These are phyloP conservation scores for Merops nubicus DNA, from an alignment of 2,113 vertebrate genomes.

Conservation along the genomic window DNA sequence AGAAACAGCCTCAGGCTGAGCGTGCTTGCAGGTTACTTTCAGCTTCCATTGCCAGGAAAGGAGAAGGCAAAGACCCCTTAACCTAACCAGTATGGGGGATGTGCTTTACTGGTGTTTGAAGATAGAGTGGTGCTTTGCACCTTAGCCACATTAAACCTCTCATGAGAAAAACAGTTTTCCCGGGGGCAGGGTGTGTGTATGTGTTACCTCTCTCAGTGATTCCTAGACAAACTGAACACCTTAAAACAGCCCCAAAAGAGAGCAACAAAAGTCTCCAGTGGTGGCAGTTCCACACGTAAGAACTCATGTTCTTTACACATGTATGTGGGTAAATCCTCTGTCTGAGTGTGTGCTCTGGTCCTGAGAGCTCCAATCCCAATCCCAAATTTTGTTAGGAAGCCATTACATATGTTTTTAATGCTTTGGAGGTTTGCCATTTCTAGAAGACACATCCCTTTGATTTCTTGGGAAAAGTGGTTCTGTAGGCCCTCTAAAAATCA, in stretches of 20 bases:
- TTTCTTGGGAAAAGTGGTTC: background rate
- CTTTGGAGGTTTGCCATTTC: background rate
- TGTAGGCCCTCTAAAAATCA: background rate
- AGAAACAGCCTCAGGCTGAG: background rate
- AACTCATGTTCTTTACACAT: too few species aligned
- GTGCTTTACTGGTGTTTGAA: background rate
- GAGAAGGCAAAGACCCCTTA: background rate
- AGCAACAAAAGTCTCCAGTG: background rate
- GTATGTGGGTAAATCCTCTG: background rate
- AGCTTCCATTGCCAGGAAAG: background rate
- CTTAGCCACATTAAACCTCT: background rate
- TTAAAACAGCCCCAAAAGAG: background rate
- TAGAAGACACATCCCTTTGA: background rate
- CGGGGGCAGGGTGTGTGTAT: too few species aligned
- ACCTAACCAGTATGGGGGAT: background rate
- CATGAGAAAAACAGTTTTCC: background rate
- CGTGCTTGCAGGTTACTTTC: background rate
- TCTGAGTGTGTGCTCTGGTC: background rate
- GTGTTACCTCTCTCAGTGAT: background rate
- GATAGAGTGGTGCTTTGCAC: background rate
- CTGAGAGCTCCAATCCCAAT: background rate
- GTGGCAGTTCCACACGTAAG: background rate
- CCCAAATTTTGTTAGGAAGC: background rate
- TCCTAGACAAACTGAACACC: background rate
- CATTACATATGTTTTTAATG: background rate